phyloP scores from a whole-genome alignment of 1,140 invertebrate genomes.

The Drosophila pandora region DNA sequence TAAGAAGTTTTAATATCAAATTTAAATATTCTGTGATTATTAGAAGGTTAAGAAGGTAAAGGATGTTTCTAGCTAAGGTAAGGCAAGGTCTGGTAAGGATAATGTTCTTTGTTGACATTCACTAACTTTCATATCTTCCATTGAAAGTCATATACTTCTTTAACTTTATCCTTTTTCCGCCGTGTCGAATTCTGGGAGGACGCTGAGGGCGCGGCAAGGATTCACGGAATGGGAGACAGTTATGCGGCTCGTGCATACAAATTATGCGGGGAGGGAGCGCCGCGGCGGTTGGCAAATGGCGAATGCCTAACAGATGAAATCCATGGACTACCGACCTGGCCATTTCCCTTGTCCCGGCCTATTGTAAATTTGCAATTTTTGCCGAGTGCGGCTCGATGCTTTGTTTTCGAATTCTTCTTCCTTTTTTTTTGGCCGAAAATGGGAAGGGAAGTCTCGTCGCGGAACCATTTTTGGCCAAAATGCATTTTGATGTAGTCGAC shows the following conservation, averaged over 20 bases:
- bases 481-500: conserved; percentile 76
- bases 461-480: conserved; percentile 62
- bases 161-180: conserved; percentile 2
- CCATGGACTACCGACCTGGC: conserved; percentile 35
- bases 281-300: neutral
- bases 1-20: too few species aligned
- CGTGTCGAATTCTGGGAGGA: neutral
- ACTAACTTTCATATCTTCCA: too few species aligned
- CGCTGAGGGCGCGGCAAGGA: neutral
- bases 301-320: conserved; percentile 26
- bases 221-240: conserved; percentile 43
- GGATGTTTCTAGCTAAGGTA: too few species aligned
- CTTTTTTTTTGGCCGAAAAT: neutral
- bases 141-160: neutral
- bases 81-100: too few species aligned
- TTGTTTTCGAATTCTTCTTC: conserved; percentile 68
- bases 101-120: too few species aligned
- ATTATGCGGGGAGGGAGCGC: conserved; percentile 36
- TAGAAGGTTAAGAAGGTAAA: too few species aligned
- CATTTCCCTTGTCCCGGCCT: conserved; percentile 30
- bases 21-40: too few species aligned
- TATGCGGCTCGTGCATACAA: conserved; percentile 61
- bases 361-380: conserved; percentile 81
- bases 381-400: conserved; percentile 66
- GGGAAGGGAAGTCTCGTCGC: conserved; percentile 17